phyloP scores from a whole-genome alignment of 2,888 invertebrate genomes.

The Clusia tigrina region DNA sequence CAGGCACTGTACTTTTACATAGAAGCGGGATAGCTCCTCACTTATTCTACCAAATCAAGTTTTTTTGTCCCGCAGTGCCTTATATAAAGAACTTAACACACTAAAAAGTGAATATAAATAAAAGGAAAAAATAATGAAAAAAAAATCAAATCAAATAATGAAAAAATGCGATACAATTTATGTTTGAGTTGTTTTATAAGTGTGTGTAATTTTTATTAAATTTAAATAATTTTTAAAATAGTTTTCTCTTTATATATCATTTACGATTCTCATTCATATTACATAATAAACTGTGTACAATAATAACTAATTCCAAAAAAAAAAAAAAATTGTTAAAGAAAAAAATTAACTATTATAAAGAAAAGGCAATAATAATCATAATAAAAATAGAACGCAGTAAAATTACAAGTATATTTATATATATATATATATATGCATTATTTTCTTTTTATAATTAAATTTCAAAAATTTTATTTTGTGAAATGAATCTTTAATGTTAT shows the following conservation, averaged over 20 bases:
- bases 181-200: neutral
- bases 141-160: neutral
- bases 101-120: no score
- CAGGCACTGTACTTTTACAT: no score
- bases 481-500: no score
- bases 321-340: neutral
- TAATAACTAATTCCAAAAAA: neutral
- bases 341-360: constrained; percentile 2
- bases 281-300: constrained; percentile 1
- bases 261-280: neutral
- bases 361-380: neutral
- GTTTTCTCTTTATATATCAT: neutral
- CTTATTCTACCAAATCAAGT: no score
- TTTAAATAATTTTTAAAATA: neutral
- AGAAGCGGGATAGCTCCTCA: no score
- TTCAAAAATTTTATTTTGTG: no score
- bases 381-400: neutral
- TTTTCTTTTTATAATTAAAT: neutral
- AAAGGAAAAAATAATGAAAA: no score
- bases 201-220: constrained; percentile 7
- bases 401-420: constrained; percentile 1
- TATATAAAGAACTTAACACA: no score
- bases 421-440: neutral
- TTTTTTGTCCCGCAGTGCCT: no score
- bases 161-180: neutral